phyloP scores from a whole-genome alignment of 2,888 invertebrate species.

The Hesperia comma region DNA sequence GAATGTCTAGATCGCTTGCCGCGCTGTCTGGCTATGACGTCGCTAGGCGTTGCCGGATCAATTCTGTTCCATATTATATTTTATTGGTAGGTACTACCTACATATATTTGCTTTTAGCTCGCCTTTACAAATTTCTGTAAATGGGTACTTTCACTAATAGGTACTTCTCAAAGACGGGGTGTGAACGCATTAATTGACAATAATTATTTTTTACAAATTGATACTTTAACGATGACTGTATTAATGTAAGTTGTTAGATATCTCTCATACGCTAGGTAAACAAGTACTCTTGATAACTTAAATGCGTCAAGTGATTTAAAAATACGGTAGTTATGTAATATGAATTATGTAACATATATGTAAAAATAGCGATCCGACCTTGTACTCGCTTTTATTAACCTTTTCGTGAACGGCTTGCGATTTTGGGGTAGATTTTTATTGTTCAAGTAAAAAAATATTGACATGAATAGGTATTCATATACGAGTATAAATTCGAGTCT shows the following conservation, averaged over 20 bases:
- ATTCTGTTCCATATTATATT: slow-evolving; percentile 25
- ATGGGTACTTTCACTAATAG: too few species aligned
- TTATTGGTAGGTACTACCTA: neutral
- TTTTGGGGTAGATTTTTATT: slow-evolving; percentile 20
- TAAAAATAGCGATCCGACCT: slow-evolving; percentile 8
- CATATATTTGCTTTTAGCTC: neutral
- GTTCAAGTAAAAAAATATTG: neutral
- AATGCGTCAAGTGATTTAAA: slow-evolving; percentile 9
- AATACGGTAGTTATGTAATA: neutral
- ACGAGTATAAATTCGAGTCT: neutral
- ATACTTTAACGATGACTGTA: too few species aligned
- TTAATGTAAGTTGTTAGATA: too few species aligned
- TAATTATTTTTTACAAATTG: too few species aligned
- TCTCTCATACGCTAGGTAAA: too few species aligned
- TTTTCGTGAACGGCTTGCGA: slow-evolving; percentile 17
- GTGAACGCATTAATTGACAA: too few species aligned
- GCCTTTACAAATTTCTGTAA: too few species aligned
- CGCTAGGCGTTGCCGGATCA: slow-evolving; percentile 48
- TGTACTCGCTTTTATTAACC: slow-evolving; percentile 17
- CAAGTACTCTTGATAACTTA: neutral
- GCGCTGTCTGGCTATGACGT: slow-evolving; percentile 46
- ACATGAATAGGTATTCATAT: neutral
- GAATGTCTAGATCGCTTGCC: slow-evolving; percentile 40
- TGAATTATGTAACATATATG: neutral
- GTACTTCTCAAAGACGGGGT: too few species aligned